Evolutionary conservation across 2,797 vertebrate genomes (phyloP).

Genomic region (Merluccius polli): DNA sequence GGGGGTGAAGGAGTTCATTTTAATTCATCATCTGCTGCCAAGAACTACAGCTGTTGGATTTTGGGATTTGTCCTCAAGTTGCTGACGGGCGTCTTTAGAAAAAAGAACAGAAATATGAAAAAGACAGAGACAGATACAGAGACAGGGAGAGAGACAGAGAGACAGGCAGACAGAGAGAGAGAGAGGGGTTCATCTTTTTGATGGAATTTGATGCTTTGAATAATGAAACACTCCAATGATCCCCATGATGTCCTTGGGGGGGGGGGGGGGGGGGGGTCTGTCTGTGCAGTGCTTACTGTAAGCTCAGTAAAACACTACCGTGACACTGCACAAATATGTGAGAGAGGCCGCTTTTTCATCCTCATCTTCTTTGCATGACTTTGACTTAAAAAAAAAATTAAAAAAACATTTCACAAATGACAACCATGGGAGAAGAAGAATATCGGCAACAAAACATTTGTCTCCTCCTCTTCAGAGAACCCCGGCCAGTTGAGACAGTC

Average conservation of each 20-base stretch:
- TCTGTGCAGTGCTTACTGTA: neutral
- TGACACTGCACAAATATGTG: slow-evolving; percentile 24
- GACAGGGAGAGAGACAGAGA: neutral
- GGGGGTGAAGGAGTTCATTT: slow-evolving; percentile 10
- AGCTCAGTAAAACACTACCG: slow-evolving; percentile 17
- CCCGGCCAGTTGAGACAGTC: slow-evolving; percentile 10
- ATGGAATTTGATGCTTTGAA: slow-evolving; percentile 6
- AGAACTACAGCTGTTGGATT: slow-evolving; percentile 18
- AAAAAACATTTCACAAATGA: neutral
- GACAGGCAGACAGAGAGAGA: neutral
- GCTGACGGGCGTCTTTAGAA: slow-evolving; percentile 14
- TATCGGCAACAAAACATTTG: neutral
- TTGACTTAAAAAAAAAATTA: neutral
- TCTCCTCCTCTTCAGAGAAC: neutral
- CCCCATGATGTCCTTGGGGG: neutral
- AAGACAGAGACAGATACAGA: neutral
- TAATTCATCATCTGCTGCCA: slow-evolving; percentile 23
- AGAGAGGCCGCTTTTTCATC: slow-evolving; percentile 4
- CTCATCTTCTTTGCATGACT: neutral
- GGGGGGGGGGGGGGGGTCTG: no score
- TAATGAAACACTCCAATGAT: neutral
- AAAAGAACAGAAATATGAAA: neutral
- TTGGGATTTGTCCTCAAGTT: slow-evolving; percentile 17
- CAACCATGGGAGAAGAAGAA: neutral
- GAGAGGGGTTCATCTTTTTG: neutral